Percentiles rank a stretch among this genome's conserved stretches.
These are phyloP conservation scores for Drosophila arawakana DNA, from an alignment of 1,140 invertebrate species.

Conservation along the genomic window DNA sequence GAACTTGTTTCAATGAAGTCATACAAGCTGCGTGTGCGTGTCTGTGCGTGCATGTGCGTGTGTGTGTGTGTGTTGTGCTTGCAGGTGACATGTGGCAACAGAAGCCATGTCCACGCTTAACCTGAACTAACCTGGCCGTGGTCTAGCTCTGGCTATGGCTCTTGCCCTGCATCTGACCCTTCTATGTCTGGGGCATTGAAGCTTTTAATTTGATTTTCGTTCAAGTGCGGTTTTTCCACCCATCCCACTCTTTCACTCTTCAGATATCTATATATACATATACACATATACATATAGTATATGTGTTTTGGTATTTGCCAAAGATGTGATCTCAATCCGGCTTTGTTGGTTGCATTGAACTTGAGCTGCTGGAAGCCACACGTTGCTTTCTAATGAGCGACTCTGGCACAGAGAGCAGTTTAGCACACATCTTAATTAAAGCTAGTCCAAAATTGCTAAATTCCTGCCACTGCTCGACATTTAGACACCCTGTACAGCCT, in stretches of 20 bases:
- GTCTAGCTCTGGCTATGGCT: slow-evolving; percentile 2
- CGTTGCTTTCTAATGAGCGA: slow-evolving; percentile 49
- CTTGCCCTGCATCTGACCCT: slow-evolving; percentile 31
- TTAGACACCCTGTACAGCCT: slow-evolving; percentile 1
- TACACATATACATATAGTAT: not conserved
- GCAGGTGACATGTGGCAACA: slow-evolving; percentile 75
- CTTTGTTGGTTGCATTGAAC: slow-evolving; percentile 57
- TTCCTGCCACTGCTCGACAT: not conserved
- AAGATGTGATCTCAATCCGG: slow-evolving; percentile 39
- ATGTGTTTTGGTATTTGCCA: slow-evolving; percentile 20
- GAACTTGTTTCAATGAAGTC: slow-evolving; percentile 81
- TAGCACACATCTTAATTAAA: slow-evolving; percentile 49
- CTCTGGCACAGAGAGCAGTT: slow-evolving; percentile 11
- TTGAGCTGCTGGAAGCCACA: slow-evolving; percentile 41
- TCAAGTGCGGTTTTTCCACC: slow-evolving; percentile 75
- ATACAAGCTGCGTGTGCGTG: slow-evolving; percentile 61
- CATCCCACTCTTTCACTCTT: not conserved
- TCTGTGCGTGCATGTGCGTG: not conserved
- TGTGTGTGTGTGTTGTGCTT: slow-evolving; percentile 15
- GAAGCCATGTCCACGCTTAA: slow-evolving; percentile 48
- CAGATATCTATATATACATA: too few species aligned
- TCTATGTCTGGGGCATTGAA: slow-evolving; percentile 73
- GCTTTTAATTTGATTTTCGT: slow-evolving; percentile 83
- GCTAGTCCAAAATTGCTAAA: slow-evolving; percentile 21
- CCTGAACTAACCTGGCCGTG: slow-evolving; percentile 43